These are phyloP conservation scores for Paramormyrops hopkinsi DNA, from an alignment of 2,797 vertebrate species.

Conservation along the genomic window DNA sequence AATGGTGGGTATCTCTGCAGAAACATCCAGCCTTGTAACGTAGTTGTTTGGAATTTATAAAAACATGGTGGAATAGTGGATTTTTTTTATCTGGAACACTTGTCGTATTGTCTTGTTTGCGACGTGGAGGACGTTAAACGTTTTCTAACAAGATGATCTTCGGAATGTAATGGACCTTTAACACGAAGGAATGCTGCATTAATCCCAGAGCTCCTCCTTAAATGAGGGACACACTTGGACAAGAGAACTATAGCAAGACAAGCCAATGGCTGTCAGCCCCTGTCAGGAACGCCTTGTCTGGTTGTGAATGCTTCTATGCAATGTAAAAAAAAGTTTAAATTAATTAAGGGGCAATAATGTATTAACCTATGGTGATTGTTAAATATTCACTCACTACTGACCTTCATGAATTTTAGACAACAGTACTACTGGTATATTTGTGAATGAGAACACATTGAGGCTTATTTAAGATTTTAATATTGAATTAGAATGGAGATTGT, in stretches of 20 bases:
- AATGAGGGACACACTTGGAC: background rate
- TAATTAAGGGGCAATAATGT: background rate
- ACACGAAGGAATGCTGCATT: background rate
- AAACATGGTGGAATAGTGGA: background rate
- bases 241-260: background rate
- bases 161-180: background rate
- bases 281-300: background rate
- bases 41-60: background rate
- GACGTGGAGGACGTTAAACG: background rate
- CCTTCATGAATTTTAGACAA: background rate
- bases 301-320: background rate
- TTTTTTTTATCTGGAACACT: background rate
- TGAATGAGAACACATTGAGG: background rate
- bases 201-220: background rate
- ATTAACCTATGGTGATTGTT: background rate
- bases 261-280: background rate
- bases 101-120: background rate
- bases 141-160: background rate
- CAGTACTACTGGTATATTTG: background rate
- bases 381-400: background rate
- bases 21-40: background rate
- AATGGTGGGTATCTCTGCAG: conserved; percentile 66
- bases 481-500: background rate
- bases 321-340: background rate
- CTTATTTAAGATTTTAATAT: background rate